Evolutionary conservation across 92 coral and sea anemone genomes (phyloP).

Genomic region (Diadumene lineata): DNA sequence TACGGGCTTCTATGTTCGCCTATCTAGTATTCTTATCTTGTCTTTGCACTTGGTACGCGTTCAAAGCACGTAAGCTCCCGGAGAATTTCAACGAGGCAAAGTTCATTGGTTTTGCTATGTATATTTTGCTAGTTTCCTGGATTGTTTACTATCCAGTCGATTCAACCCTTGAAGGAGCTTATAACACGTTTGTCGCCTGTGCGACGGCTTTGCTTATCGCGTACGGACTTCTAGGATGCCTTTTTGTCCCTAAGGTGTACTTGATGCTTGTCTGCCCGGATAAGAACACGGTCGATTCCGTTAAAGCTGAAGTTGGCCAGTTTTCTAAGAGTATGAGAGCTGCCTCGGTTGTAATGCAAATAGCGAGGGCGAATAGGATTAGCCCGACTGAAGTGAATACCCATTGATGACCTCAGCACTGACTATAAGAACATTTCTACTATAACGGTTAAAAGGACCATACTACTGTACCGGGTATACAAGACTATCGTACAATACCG

Average conservation of each 20-base stretch:
- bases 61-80: constrained; percentile 77
- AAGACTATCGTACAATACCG: background rate
- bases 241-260: constrained; percentile 71
- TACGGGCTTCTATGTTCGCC: constrained; percentile 46
- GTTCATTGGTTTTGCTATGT: constrained; percentile 77
- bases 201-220: constrained; percentile 65
- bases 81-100: constrained; percentile 84
- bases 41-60: constrained; percentile 68
- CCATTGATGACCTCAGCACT: background rate
- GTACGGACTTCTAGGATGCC: constrained; percentile 68
- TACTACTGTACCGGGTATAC: background rate
- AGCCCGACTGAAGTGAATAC: constrained; percentile 13
- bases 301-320: constrained; percentile 53
- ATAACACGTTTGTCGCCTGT: constrained; percentile 52
- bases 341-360: constrained; percentile 3
- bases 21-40: constrained; percentile 59
- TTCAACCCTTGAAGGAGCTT: constrained; percentile 53
- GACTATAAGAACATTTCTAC: too few species aligned
- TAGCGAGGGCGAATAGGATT: constrained; percentile 4
- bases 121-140: constrained; percentile 63
- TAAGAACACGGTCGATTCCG: constrained; percentile 56
- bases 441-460: too few species aligned
- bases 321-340: constrained; percentile 27
- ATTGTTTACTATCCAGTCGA: constrained; percentile 73
- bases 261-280: constrained; percentile 61